Conservation (phyloP, 2,113 vertebrate genomes). For the Coracopsis vasa region DNA sequence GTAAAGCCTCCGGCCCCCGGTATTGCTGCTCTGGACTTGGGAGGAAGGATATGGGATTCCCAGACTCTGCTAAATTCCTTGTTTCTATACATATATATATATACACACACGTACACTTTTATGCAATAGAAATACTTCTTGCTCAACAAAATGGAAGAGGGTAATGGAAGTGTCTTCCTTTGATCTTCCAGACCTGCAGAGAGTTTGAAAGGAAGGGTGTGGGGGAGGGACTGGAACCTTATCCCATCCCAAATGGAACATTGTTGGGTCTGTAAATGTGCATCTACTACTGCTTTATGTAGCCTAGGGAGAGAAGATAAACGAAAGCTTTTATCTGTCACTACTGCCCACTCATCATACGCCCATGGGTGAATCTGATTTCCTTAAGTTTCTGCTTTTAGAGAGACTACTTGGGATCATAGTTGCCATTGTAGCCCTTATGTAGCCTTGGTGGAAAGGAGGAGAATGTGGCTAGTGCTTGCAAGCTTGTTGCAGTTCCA, state of each 20-base stretch:
- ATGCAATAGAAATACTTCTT: not conserved
- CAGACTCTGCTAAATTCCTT: not conserved
- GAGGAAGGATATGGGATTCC: not conserved
- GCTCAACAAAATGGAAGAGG: not conserved
- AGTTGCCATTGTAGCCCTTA: not conserved
- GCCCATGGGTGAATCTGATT: not conserved
- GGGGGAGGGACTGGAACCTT: not conserved
- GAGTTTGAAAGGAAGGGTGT: not conserved
- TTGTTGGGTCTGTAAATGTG: not conserved
- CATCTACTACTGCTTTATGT: not conserved
- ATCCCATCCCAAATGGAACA: not conserved
- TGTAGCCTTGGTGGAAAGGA: not conserved
- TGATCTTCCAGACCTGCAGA: not conserved
- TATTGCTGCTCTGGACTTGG: accelerated
- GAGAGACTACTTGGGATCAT: not conserved
- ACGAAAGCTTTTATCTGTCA: not conserved
- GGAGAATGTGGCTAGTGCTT: not conserved
- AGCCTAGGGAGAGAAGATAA: not conserved
- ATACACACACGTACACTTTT: not conserved
- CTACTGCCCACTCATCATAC: not conserved
- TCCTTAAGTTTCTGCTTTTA: not conserved
- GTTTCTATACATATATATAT: not conserved
- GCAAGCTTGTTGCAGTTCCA: not conserved
- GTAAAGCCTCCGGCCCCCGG: not conserved
- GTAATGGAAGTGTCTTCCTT: not conserved